These are phyloP conservation scores for Planococcus citri DNA, from an alignment of 1,140 invertebrate genomes.

Conservation along the genomic window DNA sequence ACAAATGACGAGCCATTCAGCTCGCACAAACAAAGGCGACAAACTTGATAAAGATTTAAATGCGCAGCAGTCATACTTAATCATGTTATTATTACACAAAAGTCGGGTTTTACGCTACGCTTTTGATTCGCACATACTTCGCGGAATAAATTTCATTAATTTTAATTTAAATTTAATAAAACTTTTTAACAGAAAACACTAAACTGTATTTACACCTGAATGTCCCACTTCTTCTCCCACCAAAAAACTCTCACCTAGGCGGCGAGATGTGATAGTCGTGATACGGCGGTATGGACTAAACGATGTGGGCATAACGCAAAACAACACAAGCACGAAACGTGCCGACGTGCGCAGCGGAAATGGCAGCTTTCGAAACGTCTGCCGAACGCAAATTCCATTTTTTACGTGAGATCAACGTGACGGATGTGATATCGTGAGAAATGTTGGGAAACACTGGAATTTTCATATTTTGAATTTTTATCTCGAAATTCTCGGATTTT, in stretches of 20 bases:
- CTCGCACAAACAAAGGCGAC: slow-evolving; percentile 18
- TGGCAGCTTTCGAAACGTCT: neutral
- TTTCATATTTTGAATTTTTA: too few relatives aligned
- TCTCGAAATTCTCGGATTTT: too few relatives aligned
- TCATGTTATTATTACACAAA: slow-evolving; percentile 14
- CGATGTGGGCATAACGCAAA: neutral
- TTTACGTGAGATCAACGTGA: too few relatives aligned
- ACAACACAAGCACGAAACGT: neutral
- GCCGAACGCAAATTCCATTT: neutral
- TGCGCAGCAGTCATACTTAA: slow-evolving; percentile 18
- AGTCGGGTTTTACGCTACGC: neutral
- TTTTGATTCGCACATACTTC: neutral
- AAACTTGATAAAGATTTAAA: slow-evolving; percentile 20
- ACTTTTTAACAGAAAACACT: slow-evolving; percentile 16
- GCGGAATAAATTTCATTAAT: neutral
- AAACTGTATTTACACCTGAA: slow-evolving; percentile 17
- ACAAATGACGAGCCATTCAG: slow-evolving; percentile 16
- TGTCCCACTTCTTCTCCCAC: slow-evolving; percentile 19
- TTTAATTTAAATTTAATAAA: neutral
- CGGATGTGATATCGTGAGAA: too few relatives aligned
- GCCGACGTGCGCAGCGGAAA: neutral
- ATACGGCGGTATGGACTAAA: neutral
- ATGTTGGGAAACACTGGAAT: too few relatives aligned
- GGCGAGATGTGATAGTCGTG: slow-evolving; percentile 17
- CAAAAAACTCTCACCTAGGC: slow-evolving; percentile 19